Evolutionary conservation across 1,140 invertebrate species (phyloP), one percentile per base, ranked within the genome.

Genomic region (Doryteuthis pealeii): DNA sequence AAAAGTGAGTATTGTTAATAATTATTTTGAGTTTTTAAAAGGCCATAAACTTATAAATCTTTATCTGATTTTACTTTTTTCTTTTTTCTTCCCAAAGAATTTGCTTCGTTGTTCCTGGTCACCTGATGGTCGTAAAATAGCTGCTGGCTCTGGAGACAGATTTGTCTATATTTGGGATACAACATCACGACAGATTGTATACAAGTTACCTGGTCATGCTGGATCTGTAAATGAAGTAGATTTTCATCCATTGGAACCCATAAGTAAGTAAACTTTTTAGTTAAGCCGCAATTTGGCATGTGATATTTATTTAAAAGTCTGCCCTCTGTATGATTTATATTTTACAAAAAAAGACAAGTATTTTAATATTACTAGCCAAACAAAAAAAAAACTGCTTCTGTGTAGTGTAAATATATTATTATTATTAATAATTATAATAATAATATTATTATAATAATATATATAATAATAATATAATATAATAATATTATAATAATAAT

Each of bases 81-180:
- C 35, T 5, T 15, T 28, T n/a, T 62, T 28, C 71, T 35, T 83
- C 85, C 28, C 83, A 92, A n/a, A n/a, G 92, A 95, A 95, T 89
- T 89, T 98, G 66, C 86, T 98, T 28, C 89, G 93, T 26, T 97
- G 95, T 87, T 89, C 92, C 0, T 99, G 96, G 96, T 94, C 96
- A 1, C 90, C 92, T 1, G 91, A 95, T 91, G 95, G 95, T 83
- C 93, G 91, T 67, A 86, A 87, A 71, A 91, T 97, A 35, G 91
- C 94, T 3, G 93, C 94, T 0, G 98, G 98, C 0, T 99, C 96
- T 12, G 93, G 96, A 3, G 98, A 99, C 88, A 90, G 98, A 67
- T 96, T 93, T 89, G 93, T 99, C 12, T 98, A 99, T 86, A 90
- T 99, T 67, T 99, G 97, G 97, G 96, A 99, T 87, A 96, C 96